phyloP scores from a whole-genome alignment of 1,140 invertebrate genomes.

The Tribolium madens region DNA sequence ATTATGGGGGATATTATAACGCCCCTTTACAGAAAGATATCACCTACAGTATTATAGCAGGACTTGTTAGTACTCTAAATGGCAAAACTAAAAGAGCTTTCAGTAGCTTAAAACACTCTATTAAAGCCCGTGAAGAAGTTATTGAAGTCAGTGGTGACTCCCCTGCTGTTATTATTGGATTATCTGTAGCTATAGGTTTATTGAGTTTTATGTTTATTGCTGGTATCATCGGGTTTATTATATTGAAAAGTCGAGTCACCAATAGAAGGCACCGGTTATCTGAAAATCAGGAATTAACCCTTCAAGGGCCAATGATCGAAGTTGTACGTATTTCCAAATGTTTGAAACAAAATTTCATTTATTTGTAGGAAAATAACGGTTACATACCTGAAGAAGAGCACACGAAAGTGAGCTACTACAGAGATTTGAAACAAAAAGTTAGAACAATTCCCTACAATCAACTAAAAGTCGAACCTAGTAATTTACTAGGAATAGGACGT shows the following conservation, averaged over 20 bases:
- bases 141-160: constrained; percentile 52
- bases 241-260: constrained; percentile 70
- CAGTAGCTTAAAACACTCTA: neutral
- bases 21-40: constrained; percentile 75
- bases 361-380: constrained; percentile 75
- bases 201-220: constrained; percentile 71
- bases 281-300: constrained; percentile 76
- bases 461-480: constrained; percentile 75
- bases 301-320: constrained; percentile 76
- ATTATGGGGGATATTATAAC: constrained; percentile 84
- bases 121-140: neutral
- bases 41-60: constrained; percentile 79
- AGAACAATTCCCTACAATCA: constrained; percentile 80
- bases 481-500: constrained; percentile 77
- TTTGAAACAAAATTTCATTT: no score
- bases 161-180: constrained; percentile 65
- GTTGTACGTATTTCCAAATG: constrained; percentile 65
- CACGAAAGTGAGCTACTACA: constrained; percentile 76
- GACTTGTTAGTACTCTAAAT: constrained; percentile 77
- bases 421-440: constrained; percentile 78
- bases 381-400: constrained; percentile 80
- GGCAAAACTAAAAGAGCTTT: constrained; percentile 72
- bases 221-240: constrained; percentile 72
- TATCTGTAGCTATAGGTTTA: constrained; percentile 74
- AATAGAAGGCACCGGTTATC: constrained; percentile 68